Evolutionary conservation across 2,888 invertebrate species (phyloP).

Genomic region (Agonopterix alstromeriana): DNA sequence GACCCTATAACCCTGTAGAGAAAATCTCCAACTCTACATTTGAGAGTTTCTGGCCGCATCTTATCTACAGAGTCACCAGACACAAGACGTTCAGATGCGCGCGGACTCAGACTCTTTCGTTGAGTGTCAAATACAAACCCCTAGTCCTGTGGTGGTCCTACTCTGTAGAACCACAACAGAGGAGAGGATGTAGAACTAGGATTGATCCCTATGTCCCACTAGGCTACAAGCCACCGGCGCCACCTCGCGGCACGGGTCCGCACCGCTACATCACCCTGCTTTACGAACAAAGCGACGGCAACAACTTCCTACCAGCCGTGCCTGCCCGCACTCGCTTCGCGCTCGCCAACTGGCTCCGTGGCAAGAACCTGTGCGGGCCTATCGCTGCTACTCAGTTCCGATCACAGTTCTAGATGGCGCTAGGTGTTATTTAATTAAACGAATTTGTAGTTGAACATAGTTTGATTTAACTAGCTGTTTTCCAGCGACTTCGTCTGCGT

Average conservation of each 20-base stretch:
- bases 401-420: conserved; percentile 55
- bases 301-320: conserved; percentile 57
- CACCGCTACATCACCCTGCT: conserved; percentile 64
- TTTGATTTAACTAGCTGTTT: background rate
- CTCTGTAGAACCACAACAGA: too few relatives aligned
- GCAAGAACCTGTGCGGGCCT: conserved; percentile 62
- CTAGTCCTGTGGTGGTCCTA: too few relatives aligned
- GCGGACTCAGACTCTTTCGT: too few relatives aligned
- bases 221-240: conserved; percentile 67
- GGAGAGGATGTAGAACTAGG: too few relatives aligned
- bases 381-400: conserved; percentile 57
- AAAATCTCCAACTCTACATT: too few relatives aligned
- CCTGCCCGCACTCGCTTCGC: conserved; percentile 49
- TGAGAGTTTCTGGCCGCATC: too few relatives aligned
- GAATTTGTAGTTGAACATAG: background rate
- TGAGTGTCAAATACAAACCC: too few relatives aligned
- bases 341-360: conserved; percentile 55
- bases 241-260: conserved; percentile 59
- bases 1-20: too few relatives aligned
- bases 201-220: background rate
- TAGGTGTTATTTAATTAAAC: conserved; percentile 3
- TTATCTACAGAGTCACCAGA: too few relatives aligned
- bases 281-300: conserved; percentile 63
- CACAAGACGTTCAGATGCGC: too few relatives aligned
- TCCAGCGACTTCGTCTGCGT: too few relatives aligned